phyloP scores from a whole-genome alignment of 2,113 vertebrate species.

The Alethe diademata region DNA sequence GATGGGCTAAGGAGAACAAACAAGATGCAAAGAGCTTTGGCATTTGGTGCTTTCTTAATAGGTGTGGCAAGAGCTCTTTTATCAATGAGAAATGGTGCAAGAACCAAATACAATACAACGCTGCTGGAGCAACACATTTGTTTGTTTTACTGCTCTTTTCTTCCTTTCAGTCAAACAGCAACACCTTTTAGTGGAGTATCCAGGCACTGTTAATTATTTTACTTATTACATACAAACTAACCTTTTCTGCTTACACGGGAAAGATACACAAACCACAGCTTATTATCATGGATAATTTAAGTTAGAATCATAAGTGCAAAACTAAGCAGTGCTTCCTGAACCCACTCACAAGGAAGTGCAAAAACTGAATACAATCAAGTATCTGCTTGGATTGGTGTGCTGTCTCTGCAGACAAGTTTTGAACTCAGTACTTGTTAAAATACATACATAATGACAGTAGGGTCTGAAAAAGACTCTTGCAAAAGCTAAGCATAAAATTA shows the following conservation, averaged over 20 bases:
- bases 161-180: neutral
- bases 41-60: neutral
- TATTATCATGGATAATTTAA: neutral
- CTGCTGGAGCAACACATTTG: neutral
- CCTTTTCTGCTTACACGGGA: neutral
- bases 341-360: neutral
- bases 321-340: neutral
- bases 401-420: neutral
- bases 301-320: neutral
- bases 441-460: rapidly evolving
- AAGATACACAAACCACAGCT: neutral
- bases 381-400: neutral
- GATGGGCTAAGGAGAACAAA: neutral
- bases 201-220: neutral
- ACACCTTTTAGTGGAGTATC: neutral
- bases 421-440: neutral
- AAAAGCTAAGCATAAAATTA: neutral
- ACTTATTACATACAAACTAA: neutral
- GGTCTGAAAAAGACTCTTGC: neutral
- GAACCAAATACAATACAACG: neutral
- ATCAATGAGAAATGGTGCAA: neutral
- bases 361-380: neutral
- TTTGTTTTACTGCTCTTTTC: neutral
- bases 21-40: neutral
- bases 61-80: neutral